Evolutionary conservation across 2,888 invertebrate species (phyloP).

Genomic region (Melanargia galathea): DNA sequence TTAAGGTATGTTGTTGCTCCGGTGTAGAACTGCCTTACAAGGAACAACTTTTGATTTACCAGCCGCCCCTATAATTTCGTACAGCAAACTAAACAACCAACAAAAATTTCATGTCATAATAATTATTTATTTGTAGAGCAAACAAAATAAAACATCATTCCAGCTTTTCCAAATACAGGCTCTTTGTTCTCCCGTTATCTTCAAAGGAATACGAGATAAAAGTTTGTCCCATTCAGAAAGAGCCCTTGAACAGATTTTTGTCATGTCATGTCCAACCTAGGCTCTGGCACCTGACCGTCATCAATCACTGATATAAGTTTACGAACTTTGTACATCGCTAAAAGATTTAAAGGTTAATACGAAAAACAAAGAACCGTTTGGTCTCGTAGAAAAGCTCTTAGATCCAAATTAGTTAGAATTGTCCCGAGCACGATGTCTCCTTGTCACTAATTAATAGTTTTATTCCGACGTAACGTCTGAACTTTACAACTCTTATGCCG

Average conservation of each 20-base stretch:
- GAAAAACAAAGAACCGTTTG: background rate
- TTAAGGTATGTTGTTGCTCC: too few species aligned
- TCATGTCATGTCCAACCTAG: constrained; percentile 21
- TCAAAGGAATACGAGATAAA: constrained; percentile 33
- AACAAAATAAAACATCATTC: constrained; percentile 2
- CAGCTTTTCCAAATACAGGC: constrained; percentile 13
- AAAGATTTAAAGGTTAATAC: constrained; percentile 10
- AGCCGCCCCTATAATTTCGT: too few species aligned
- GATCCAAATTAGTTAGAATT: background rate
- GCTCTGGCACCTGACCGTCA: constrained; percentile 19
- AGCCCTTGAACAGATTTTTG: constrained; percentile 31
- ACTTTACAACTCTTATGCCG: too few species aligned
- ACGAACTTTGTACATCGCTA: constrained; percentile 2
- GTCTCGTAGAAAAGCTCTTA: background rate
- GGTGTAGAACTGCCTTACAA: too few species aligned
- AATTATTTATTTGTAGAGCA: background rate
- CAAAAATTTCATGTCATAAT: too few species aligned
- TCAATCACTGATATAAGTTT: constrained; percentile 25
- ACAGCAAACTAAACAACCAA: too few species aligned
- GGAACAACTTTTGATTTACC: too few species aligned
- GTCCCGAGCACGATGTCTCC: background rate
- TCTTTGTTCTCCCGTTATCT: constrained; percentile 30
- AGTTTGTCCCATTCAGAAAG: constrained; percentile 25
- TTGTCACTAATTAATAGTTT: background rate
- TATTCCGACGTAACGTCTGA: too few species aligned